Conservation (phyloP, 2,113 vertebrate genomes). For the Antigone vipio region DNA sequence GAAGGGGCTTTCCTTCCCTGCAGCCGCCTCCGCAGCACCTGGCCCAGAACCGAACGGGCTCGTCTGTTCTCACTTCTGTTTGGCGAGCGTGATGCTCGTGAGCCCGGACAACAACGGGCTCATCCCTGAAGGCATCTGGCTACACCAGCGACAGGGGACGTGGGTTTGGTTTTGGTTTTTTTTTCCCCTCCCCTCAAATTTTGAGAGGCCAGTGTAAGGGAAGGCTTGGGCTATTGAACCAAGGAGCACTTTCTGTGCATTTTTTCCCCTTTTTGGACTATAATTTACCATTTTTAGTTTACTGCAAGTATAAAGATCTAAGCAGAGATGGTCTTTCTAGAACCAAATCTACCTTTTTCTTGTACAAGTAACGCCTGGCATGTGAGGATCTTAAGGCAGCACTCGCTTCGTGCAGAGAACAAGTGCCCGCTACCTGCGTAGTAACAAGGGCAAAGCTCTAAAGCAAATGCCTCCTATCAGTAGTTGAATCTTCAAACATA, state of each 20-base stretch:
- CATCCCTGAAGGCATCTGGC: fast-evolving
- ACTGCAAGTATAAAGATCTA: too few species aligned
- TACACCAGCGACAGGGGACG: fast-evolving
- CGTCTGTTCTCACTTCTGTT: not conserved
- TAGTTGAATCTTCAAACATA: not conserved
- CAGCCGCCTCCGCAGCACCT: not conserved
- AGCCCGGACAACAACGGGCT: not conserved
- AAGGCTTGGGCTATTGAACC: not conserved
- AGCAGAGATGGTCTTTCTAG: not conserved
- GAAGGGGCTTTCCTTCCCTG: not conserved
- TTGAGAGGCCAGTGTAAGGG: not conserved
- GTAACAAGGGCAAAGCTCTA: not conserved
- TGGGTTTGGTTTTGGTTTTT: too few species aligned
- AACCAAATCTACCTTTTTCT: not conserved
- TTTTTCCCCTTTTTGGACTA: not conserved
- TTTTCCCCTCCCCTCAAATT: not conserved
- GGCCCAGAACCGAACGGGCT: not conserved
- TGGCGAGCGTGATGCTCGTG: not conserved
- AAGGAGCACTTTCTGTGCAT: not conserved
- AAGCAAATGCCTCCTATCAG: not conserved
- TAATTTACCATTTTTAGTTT: not conserved
- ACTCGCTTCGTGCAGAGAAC: not conserved
- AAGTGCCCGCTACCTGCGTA: fast-evolving
- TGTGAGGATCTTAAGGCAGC: not conserved
- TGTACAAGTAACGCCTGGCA: not conserved